Evolutionary conservation across 2,113 vertebrate genomes (phyloP).

Genomic region (Cepphus grylle): DNA sequence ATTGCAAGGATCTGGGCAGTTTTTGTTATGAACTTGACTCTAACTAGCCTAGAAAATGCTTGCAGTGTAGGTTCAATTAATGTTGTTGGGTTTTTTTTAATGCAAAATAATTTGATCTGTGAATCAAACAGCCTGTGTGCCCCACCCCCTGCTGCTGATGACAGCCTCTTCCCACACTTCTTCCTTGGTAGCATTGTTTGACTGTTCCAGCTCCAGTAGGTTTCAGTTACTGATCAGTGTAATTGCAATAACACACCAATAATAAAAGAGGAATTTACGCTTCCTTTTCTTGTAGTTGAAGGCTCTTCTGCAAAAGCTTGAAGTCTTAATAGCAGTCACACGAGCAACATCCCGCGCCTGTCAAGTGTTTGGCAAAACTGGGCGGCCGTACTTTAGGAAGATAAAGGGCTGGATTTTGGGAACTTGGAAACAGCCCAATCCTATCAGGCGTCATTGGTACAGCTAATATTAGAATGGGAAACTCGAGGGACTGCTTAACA

Average conservation of each 20-base stretch:
- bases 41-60: not conserved
- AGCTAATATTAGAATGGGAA: constrained; percentile 15
- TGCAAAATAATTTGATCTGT: constrained; percentile 20
- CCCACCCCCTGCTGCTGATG: constrained; percentile 34
- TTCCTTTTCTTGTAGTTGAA: constrained; percentile 43
- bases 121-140: constrained; percentile 32
- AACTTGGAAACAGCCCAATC: not conserved
- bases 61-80: not conserved
- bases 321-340: constrained; percentile 9
- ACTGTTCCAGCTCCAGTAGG: constrained; percentile 42
- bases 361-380: constrained; percentile 10
- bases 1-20: not conserved
- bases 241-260: constrained; percentile 50
- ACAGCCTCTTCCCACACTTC: constrained; percentile 51
- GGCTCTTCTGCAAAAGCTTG: not conserved
- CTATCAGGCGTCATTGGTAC: not conserved
- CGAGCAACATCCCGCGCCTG: not conserved
- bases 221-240: constrained; percentile 37
- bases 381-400: not conserved
- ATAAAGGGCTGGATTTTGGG: constrained; percentile 6
- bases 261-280: constrained; percentile 47
- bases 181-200: constrained; percentile 8
- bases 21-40: not conserved
- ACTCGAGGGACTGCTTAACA: constrained; percentile 4
- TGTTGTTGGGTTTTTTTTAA: not conserved